A percentile compares a stretch with the other conserved stretches of the same genome.
Conservation (phyloP, 2,888 invertebrate genomes). For the Erebia palarica region DNA sequence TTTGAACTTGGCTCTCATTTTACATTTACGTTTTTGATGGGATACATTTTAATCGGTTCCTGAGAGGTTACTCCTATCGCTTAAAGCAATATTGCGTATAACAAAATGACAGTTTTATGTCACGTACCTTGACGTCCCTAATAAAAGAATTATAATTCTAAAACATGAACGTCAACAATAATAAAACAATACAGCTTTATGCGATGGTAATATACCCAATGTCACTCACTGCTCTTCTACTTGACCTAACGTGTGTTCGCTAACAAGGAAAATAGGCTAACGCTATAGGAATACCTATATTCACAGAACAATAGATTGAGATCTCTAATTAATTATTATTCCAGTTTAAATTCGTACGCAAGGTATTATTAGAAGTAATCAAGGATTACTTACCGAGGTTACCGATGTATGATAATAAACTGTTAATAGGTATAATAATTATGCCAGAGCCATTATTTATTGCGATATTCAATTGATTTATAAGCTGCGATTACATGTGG, state of each 20-base stretch:
- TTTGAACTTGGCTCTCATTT: too few relatives aligned
- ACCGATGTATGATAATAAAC: conserved; percentile 40
- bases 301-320: conserved; percentile 24
- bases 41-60: too few relatives aligned
- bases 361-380: conserved; percentile 44
- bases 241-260: background rate
- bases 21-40: too few relatives aligned
- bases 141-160: too few relatives aligned
- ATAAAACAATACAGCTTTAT: too few relatives aligned
- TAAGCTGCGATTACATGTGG: conserved; percentile 25
- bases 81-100: too few relatives aligned
- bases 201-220: too few relatives aligned
- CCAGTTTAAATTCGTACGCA: conserved; percentile 51
- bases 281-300: background rate
- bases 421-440: conserved; percentile 47
- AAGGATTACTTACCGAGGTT: conserved; percentile 49
- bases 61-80: too few relatives aligned
- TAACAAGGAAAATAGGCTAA: conserved; percentile 15
- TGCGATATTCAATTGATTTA: conserved; percentile 35
- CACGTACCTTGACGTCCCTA: too few relatives aligned
- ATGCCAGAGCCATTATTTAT: conserved; percentile 44
- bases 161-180: too few relatives aligned
- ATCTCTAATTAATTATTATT: conserved; percentile 60
- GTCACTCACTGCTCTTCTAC: too few relatives aligned
- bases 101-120: too few relatives aligned